These are phyloP conservation scores for Nomada hirtipes DNA, from an alignment of 2,888 invertebrate species.

Conservation along the genomic window DNA sequence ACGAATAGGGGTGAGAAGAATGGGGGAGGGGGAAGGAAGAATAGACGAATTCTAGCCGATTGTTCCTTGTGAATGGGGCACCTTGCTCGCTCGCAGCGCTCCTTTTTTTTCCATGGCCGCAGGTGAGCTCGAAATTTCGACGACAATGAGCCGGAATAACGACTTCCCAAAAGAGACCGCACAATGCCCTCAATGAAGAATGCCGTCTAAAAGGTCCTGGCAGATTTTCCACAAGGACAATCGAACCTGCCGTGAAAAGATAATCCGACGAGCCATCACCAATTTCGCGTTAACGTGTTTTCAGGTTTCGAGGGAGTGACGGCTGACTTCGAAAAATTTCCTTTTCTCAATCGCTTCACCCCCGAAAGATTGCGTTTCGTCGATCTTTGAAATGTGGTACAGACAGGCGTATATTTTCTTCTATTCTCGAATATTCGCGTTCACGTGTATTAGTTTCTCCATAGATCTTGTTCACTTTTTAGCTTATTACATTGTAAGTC, in stretches of 20 bases:
- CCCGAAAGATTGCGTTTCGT: conserved; percentile 4
- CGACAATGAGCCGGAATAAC: conserved; percentile 61
- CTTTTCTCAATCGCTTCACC: conserved; percentile 12
- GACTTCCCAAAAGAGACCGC: conserved; percentile 52
- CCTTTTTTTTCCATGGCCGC: conserved; percentile 30
- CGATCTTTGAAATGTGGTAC: background rate
- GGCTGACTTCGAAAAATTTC: conserved; percentile 31
- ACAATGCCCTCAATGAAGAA: conserved; percentile 37
- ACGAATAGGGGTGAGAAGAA: conserved; percentile 17
- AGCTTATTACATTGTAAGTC: too few relatives aligned
- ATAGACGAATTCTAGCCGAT: conserved; percentile 53
- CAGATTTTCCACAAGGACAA: conserved; percentile 56
- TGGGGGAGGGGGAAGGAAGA: conserved; percentile 27
- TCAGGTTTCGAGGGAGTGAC: conserved; percentile 7
- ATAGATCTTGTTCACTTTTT: too few relatives aligned
- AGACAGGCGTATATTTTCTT: background rate
- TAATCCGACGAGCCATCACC: conserved; percentile 46
- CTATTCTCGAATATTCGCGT: background rate
- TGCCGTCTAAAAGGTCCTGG: conserved; percentile 13
- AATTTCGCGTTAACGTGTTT: conserved; percentile 41
- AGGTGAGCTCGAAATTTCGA: conserved; percentile 55
- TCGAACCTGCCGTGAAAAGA: conserved; percentile 36
- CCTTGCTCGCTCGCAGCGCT: conserved; percentile 45
- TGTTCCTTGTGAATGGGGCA: conserved; percentile 54
- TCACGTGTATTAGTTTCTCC: background rate